phyloP scores from a whole-genome alignment of 2,113 vertebrate species.

The Strigops habroptila region DNA sequence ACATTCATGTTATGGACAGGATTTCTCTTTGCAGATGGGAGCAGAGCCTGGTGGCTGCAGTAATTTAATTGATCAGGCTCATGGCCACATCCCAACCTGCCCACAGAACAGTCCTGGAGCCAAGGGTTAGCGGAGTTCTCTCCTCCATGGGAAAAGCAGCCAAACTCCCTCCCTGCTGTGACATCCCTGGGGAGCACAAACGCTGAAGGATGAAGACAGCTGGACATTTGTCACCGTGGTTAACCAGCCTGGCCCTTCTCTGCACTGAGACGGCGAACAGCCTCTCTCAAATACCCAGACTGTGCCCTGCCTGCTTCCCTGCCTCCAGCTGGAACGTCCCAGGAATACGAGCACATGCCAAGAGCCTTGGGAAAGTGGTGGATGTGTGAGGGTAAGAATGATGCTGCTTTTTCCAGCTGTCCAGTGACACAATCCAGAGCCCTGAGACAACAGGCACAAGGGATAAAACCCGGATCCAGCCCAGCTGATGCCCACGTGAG shows the following conservation, averaged over 20 bases:
- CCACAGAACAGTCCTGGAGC: not conserved
- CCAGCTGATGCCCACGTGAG: fast-evolving
- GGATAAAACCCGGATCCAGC: fast-evolving
- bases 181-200: not conserved
- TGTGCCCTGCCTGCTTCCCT: not conserved
- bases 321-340: fast-evolving
- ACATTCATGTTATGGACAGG: not conserved
- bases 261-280: fast-evolving
- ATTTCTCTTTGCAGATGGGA: not conserved
- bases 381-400: fast-evolving
- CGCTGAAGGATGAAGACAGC: not conserved
- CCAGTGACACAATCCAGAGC: fast-evolving
- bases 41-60: not conserved
- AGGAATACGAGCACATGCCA: fast-evolving
- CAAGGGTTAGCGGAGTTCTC: not conserved
- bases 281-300: not conserved
- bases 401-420: not conserved
- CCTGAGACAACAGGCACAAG: fast-evolving
- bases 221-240: not conserved
- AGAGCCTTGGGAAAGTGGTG: not conserved
- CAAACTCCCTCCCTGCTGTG: not conserved
- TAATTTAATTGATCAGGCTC: not conserved
- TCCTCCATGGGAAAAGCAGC: not conserved
- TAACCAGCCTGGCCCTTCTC: not conserved
- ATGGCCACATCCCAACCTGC: not conserved